phyloP scores from a whole-genome alignment of 2,113 vertebrate species.

The Rafetus swinhoei region DNA sequence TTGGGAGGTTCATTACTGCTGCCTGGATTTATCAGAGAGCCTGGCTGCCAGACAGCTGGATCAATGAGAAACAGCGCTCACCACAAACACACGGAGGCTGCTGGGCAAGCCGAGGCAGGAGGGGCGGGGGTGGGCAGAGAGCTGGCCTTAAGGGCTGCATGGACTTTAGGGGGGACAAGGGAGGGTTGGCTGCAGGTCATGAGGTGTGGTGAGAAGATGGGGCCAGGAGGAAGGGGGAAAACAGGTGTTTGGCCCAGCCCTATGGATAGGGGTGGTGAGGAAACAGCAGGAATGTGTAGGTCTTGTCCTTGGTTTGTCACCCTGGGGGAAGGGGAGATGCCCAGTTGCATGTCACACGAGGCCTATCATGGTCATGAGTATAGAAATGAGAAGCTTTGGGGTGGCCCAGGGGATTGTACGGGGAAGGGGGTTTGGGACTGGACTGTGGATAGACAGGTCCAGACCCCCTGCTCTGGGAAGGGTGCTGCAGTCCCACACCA shows the following conservation, averaged over 20 bases:
- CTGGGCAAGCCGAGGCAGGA: neutral
- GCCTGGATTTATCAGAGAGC: slow-evolving; percentile 64
- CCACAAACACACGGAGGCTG: slow-evolving; percentile 27
- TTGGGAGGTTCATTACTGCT: slow-evolving; percentile 75
- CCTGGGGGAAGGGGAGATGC: neutral
- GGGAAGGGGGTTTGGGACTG: neutral
- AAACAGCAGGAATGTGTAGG: neutral
- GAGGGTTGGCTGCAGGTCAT: neutral
- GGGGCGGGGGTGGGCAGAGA: neutral
- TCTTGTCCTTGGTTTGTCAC: neutral
- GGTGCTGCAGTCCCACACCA: neutral
- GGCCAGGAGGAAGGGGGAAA: accelerated
- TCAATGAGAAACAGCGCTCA: slow-evolving; percentile 21
- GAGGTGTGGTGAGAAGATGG: neutral
- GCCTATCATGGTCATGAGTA: too few relatives aligned
- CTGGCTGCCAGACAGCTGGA: neutral
- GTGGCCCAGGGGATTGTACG: neutral
- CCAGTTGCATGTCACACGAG: neutral
- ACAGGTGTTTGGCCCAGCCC: neutral
- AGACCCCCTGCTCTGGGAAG: neutral
- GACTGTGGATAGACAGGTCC: neutral
- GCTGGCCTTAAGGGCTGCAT: accelerated
- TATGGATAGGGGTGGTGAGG: too few relatives aligned
- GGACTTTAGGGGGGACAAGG: neutral
- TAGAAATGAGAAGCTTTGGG: neutral